Conservation (phyloP, 2,888 invertebrate species). For the Sarcophaga rosellei region DNA sequence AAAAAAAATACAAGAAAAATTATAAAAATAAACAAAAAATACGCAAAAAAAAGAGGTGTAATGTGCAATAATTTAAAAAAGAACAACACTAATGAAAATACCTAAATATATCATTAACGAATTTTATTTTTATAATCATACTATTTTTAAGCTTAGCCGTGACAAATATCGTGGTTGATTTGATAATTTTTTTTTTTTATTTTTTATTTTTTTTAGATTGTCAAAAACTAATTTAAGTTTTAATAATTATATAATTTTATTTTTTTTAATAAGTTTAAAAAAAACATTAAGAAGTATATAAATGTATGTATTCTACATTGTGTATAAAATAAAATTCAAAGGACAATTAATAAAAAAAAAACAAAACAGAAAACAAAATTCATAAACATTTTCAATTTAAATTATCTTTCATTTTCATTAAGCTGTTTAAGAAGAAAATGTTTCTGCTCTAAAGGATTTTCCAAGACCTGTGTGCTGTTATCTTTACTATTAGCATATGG, state of each 20-base stretch:
- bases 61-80: slow-evolving; percentile 62
- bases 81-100: slow-evolving; percentile 26
- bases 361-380: slow-evolving; percentile 17
- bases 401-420: slow-evolving; percentile 39
- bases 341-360: slow-evolving; percentile 38
- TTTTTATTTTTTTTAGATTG: slow-evolving; percentile 36
- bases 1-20: background rate
- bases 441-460: slow-evolving; percentile 32
- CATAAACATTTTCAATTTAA: slow-evolving; percentile 31
- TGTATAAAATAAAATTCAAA: slow-evolving; percentile 54
- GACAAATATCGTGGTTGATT: slow-evolving; percentile 40
- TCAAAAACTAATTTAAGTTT: slow-evolving; percentile 62
- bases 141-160: slow-evolving; percentile 60
- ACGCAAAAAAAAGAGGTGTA: slow-evolving; percentile 46
- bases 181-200: slow-evolving; percentile 29
- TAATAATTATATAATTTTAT: slow-evolving; percentile 49
- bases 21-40: background rate
- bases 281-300: slow-evolving; percentile 44
- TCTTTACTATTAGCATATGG: slow-evolving; percentile 8
- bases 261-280: slow-evolving; percentile 46
- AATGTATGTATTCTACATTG: slow-evolving; percentile 52
- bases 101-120: slow-evolving; percentile 60
- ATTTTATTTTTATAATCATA: slow-evolving; percentile 64
- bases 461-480: background rate
- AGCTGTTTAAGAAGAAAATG: slow-evolving; percentile 28